Base-by-base conservation (phyloP, 1,140 invertebrate species). In the Listronotus bonariensis region DNA sequence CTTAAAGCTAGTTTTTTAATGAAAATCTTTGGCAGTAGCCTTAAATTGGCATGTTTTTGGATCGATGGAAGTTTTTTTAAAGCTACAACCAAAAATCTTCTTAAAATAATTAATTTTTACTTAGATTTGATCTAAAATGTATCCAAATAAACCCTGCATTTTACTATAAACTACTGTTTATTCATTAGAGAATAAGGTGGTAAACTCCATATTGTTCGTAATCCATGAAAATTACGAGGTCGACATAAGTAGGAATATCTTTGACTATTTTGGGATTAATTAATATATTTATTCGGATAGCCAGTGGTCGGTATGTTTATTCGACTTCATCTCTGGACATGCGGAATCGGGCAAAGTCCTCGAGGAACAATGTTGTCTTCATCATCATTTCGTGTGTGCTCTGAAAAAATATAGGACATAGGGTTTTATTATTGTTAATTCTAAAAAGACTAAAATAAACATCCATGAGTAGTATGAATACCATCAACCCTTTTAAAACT, bases 351-450 rank as follows among this genome's bases (percentile, higher is more conserved):
- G 92, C 91, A 74, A 94, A 95, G 79, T 95, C 92, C 80, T 95
- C 92, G 75, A 94, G 94, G 9, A n/a, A 94, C 90, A 69, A 95
- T 93, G 76, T 95, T 93, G 69, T 93, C 91, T 66, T 92, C 91
- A 67, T 92, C 90, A 61, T 90, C 89, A 54, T 87, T 89, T 92
- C 90, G 70, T 91, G 64, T 89, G 87, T 71, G 87, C 85, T 32
- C 64, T 66, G 34, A 26, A 66, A 65, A n/a, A 51, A 42, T n/a
- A n/a, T n/a, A n/a, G 41, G 12, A 14, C 4, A 17, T 5, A n/a
- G 12, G 41, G 41, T 43, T 34, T 34, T 9, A 34, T n/a, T n/a
- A n/a, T n/a, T n/a, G n/a, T n/a, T n/a, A n/a, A n/a, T n/a, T n/a
- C n/a, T n/a, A n/a, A n/a, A n/a, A n/a, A n/a, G n/a, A n/a, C n/a